Base-by-base conservation (phyloP, 1,140 invertebrate species). In the Hyles euphorbiae region DNA sequence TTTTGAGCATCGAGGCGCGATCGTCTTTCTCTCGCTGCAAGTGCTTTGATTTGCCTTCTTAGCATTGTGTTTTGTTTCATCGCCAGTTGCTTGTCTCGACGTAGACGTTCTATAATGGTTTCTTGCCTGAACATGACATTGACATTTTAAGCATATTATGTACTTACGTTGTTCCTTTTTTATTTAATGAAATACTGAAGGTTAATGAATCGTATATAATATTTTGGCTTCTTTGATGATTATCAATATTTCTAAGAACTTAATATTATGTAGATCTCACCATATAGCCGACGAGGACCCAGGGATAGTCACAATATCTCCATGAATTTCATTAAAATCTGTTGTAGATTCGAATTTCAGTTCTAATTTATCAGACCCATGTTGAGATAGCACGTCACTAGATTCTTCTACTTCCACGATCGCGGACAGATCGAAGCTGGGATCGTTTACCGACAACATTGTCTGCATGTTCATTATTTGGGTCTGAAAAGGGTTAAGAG, bases 391-490 rank as follows among this genome's bases (percentile, higher is more conserved):
- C 9, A 45, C 62, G 44, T 88, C 83, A 53, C 78, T 87, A 3
- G 67, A 63, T 67, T 89, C 88, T 7, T 90, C 88, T 0, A 87
- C 74, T 58, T 88, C 87, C 1, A 89, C 81, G 46, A 89, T 89
- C 1, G 84, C 81, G 0, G 87, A 87, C 2, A 90, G 59, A 62
- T 90, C 87, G 53, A 90, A 88, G 51, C 84, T 85, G 4, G 87
- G 87, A 58, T 89, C 89, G 40, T 79, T 81, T 52, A 79, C 72
- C 3, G 88, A 77, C 10, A 89, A 67, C 67, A 89, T 72, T 0
- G 81, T 82, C 65, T 89, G 87, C 74, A 90, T 81, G 51, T 81
- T 89, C 58, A 88, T 67, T 58, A 90, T 73, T 78, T 89, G 87
- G 5, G 78, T 80, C 89, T 90, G 63, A 44, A 83, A 87, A 53